phyloP scores from a whole-genome alignment of 2,113 vertebrate genomes.

The Siniperca knerii region DNA sequence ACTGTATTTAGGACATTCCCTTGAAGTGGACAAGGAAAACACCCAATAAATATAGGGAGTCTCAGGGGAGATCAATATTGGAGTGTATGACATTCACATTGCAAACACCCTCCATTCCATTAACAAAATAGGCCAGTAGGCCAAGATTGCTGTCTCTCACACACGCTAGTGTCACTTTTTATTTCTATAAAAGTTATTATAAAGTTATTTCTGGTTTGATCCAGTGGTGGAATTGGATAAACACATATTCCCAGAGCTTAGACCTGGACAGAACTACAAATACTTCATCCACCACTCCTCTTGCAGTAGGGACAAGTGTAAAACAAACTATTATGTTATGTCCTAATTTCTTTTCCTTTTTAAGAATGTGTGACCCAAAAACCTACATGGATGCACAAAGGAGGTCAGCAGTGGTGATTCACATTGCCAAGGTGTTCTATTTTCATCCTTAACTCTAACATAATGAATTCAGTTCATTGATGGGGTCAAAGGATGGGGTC shows the following conservation, averaged over 20 bases:
- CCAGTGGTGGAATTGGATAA: conserved; percentile 14
- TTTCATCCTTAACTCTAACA: conserved; percentile 27
- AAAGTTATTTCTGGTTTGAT: conserved; percentile 31
- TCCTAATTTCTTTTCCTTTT: conserved; percentile 56
- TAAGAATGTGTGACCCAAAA: conserved; percentile 51
- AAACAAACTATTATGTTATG: conserved; percentile 37
- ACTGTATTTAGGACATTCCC: background rate
- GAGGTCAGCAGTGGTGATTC: conserved; percentile 25
- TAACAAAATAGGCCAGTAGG: background rate
- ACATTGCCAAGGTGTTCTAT: conserved; percentile 28
- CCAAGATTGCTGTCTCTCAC: background rate
- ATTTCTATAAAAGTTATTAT: conserved; percentile 11
- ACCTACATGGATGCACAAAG: conserved; percentile 31
- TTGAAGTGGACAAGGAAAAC: background rate
- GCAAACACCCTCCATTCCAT: background rate
- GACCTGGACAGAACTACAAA: background rate
- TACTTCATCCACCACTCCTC: background rate
- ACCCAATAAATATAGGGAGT: background rate
- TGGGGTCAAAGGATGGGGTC: background rate
- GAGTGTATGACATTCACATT: background rate
- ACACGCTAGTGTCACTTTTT: background rate
- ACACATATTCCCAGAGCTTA: conserved; percentile 5
- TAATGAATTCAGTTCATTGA: background rate
- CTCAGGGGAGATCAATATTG: background rate
- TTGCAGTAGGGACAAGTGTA: conserved; percentile 18